A percentile compares a stretch with the other conserved stretches of the same genome.
phyloP scores from a whole-genome alignment of 2,888 invertebrate species.

The Hypselothyrea guttata region DNA sequence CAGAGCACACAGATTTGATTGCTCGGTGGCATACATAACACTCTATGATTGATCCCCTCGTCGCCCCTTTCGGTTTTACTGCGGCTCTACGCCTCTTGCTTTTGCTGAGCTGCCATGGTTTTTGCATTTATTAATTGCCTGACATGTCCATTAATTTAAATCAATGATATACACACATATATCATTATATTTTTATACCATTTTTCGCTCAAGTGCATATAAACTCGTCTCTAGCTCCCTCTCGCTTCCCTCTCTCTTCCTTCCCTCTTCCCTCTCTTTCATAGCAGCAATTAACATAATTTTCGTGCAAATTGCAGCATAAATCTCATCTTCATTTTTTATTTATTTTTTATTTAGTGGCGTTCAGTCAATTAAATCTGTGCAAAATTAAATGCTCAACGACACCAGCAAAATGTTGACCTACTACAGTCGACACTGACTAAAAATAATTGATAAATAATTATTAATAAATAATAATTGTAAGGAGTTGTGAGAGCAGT shows the following conservation, averaged over 20 bases:
- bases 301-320: conserved; percentile 69
- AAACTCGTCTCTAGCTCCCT: conserved; percentile 31
- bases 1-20: too few relatives aligned
- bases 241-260: conserved; percentile 14
- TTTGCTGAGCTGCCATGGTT: conserved; percentile 71
- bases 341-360: conserved; percentile 56
- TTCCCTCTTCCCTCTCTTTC: conserved; percentile 9
- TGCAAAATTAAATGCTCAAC: conserved; percentile 54
- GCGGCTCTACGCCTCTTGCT: neutral
- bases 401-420: conserved; percentile 26
- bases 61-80: too few relatives aligned
- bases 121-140: conserved; percentile 83
- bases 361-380: conserved; percentile 65
- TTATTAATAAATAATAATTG: neutral
- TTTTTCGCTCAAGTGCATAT: conserved; percentile 43
- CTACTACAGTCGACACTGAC: conserved; percentile 25
- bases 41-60: too few relatives aligned
- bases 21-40: conserved; percentile 12
- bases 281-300: conserved; percentile 69
- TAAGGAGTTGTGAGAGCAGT: too few relatives aligned
- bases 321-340: conserved; percentile 57
- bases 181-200: neutral
- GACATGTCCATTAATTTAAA: conserved; percentile 82
- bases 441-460: neutral
- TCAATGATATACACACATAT: conserved; percentile 73